Percentiles rank a stretch among this genome's conserved stretches.
phyloP scores from a whole-genome alignment of 2,888 invertebrate species.

The Formica aserva region DNA sequence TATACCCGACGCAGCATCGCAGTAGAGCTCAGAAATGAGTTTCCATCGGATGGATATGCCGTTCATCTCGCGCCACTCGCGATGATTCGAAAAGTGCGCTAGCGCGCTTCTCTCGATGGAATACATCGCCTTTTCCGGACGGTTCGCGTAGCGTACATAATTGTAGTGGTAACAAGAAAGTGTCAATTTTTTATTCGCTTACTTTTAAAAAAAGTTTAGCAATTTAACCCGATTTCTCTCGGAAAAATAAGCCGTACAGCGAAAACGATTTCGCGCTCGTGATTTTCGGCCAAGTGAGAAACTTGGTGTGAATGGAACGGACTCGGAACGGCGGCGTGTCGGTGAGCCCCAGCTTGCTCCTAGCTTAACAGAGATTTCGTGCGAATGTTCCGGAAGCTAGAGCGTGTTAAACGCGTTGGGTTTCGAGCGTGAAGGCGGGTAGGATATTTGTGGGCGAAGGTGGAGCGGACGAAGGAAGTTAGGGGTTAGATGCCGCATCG shows the following conservation, averaged over 20 bases:
- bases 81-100: not conserved
- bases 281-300: constrained; percentile 41
- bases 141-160: not conserved
- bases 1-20: not conserved
- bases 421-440: constrained; percentile 47
- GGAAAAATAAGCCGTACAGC: constrained; percentile 41
- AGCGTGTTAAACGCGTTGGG: constrained; percentile 70
- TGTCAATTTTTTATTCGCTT: not conserved
- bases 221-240: constrained; percentile 6
- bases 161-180: not conserved
- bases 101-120: not conserved
- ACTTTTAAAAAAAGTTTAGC: not conserved
- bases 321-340: constrained; percentile 37
- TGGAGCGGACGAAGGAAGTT: constrained; percentile 48
- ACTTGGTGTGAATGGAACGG: constrained; percentile 58
- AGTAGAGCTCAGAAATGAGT: constrained; percentile 18
- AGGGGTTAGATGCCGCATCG: constrained; percentile 35
- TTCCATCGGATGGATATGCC: not conserved
- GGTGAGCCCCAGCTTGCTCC: constrained; percentile 58
- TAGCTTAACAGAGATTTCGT: constrained; percentile 75
- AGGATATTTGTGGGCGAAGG: constrained; percentile 46
- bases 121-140: not conserved
- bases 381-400: constrained; percentile 72
- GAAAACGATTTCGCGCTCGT: constrained; percentile 40
- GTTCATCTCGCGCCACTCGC: not conserved